Percentiles rank a stretch among this genome's conserved stretches.
phyloP scores from a whole-genome alignment of 2,888 invertebrate genomes.

The Muschampia plurimacula region DNA sequence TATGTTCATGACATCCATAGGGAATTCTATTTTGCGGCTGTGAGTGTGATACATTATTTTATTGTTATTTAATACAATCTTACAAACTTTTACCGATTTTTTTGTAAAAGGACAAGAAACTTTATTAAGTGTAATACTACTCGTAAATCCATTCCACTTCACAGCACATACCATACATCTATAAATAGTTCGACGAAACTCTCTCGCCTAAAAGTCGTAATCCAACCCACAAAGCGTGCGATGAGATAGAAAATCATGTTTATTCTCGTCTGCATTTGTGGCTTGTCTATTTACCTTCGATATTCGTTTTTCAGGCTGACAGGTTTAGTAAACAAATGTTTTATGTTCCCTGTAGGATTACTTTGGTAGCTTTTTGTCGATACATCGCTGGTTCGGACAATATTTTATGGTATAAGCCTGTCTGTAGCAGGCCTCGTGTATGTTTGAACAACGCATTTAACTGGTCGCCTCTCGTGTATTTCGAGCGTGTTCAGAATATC shows the following conservation, averaged over 20 bases:
- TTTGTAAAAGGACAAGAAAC: neutral
- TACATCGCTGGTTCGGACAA: conserved; percentile 22
- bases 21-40: too few relatives aligned
- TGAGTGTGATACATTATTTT: too few relatives aligned
- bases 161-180: neutral
- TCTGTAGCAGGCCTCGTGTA: conserved; percentile 24
- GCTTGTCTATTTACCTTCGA: conserved; percentile 29
- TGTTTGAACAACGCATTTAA: conserved; percentile 35
- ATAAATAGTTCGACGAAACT: neutral
- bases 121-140: too few relatives aligned
- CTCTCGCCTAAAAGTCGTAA: neutral
- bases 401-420: conserved; percentile 34
- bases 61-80: too few relatives aligned
- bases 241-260: conserved; percentile 4
- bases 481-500: conserved; percentile 29
- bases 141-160: neutral
- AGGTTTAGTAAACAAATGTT: conserved; percentile 46
- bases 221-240: conserved; percentile 7
- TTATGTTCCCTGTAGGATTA: conserved; percentile 44
- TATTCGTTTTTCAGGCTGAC: conserved; percentile 43
- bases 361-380: conserved; percentile 42
- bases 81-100: neutral
- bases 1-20: too few relatives aligned
- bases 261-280: conserved; percentile 20
- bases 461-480: conserved; percentile 14